phyloP scores from a whole-genome alignment of 2,888 invertebrate species.

The Nasonovia ribisnigri region DNA sequence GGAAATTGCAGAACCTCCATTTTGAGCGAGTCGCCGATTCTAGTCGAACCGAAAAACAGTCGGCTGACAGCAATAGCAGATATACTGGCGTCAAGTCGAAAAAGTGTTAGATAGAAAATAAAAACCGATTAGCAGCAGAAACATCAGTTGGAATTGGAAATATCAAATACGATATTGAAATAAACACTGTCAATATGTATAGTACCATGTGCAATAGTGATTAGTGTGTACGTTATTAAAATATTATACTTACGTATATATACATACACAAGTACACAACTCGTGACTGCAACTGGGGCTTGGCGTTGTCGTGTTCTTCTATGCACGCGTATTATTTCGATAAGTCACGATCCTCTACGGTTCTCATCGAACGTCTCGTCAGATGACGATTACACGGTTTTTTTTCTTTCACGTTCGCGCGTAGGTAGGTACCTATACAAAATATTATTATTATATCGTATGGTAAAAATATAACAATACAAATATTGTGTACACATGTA shows the following conservation, averaged over 20 bases:
- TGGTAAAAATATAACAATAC: slow-evolving; percentile 4
- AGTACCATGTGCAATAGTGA: not conserved
- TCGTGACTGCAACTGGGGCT: not conserved
- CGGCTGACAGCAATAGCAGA: not conserved
- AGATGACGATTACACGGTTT: not conserved
- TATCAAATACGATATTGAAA: not conserved
- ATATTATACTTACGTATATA: not conserved
- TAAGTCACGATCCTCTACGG: slow-evolving; percentile 46
- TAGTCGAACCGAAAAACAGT: not conserved
- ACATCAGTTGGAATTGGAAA: not conserved
- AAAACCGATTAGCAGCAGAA: not conserved
- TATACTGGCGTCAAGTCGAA: not conserved
- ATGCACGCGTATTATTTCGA: slow-evolving; percentile 3
- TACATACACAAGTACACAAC: not conserved
- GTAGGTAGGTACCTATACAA: slow-evolving; percentile 1
- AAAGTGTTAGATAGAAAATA: not conserved
- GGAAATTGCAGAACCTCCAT: slow-evolving; percentile 46
- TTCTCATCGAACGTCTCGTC: slow-evolving; percentile 30
- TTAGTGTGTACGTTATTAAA: not conserved
- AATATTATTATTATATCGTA: not conserved
- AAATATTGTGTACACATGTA: not conserved
- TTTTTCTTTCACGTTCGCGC: not conserved
- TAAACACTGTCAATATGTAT: not conserved
- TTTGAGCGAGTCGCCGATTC: not conserved
- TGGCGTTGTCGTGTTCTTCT: not conserved